Evolutionary conservation across 2,113 vertebrate genomes (phyloP).

Genomic region (Gymnobelideus leadbeateri): DNA sequence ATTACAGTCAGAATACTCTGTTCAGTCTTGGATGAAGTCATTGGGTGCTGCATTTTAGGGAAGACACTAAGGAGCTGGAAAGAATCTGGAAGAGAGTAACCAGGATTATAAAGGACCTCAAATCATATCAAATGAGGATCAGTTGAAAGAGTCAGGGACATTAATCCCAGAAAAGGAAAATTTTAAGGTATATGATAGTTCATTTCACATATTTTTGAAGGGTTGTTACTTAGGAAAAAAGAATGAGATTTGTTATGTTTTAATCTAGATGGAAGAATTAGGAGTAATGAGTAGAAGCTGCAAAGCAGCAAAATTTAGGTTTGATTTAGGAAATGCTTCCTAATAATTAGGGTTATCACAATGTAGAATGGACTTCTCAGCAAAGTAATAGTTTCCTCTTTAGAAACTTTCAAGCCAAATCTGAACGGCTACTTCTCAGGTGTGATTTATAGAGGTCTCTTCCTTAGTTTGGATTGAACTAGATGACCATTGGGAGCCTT

Average conservation of each 20-base stretch:
- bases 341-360: neutral
- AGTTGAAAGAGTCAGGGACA: neutral
- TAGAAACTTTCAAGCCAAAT: neutral
- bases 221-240: neutral
- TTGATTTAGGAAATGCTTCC: neutral
- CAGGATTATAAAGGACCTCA: neutral
- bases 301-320: neutral
- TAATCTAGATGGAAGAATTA: neutral
- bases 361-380: too few species aligned
- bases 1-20: neutral
- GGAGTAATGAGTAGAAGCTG: neutral
- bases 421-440: neutral
- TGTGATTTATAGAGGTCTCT: neutral
- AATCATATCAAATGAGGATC: neutral
- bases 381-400: neutral
- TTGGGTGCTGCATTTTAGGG: neutral
- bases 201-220: neutral
- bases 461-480: neutral
- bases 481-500: neutral
- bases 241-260: neutral
- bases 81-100: neutral
- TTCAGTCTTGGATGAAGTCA: neutral
- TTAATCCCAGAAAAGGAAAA: neutral
- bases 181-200: neutral
- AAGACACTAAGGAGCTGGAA: neutral